Evolutionary conservation across 2,888 invertebrate species (phyloP).

Genomic region (Nesidiocoris tenuis): DNA sequence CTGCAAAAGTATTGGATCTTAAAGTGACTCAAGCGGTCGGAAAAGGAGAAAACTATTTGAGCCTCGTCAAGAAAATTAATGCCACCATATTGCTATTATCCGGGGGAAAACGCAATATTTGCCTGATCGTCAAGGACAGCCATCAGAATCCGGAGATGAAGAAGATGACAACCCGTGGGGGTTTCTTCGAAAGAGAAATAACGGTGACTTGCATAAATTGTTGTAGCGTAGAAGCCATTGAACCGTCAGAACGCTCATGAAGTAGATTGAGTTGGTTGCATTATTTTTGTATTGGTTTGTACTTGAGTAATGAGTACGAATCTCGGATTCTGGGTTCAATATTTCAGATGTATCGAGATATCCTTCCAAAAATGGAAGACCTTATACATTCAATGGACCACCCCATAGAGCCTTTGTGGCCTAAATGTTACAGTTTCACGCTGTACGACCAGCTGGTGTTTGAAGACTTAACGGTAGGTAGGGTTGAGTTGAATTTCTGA

Average conservation of each 20-base stretch:
- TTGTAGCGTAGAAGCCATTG: too few species aligned
- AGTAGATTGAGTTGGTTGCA: too few species aligned
- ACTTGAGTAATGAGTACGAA: too few species aligned
- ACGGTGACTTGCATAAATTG: constrained; percentile 26
- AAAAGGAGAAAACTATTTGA: constrained; percentile 41
- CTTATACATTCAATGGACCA: not conserved
- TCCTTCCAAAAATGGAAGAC: constrained; percentile 36
- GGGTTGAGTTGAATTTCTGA: too few species aligned
- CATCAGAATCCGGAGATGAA: not conserved
- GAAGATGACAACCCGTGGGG: not conserved
- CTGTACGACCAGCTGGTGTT: constrained; percentile 32
- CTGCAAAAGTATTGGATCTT: not conserved
- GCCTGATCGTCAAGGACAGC: constrained; percentile 20
- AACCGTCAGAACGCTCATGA: too few species aligned
- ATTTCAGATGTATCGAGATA: constrained; percentile 41
- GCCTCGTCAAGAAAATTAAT: constrained; percentile 7
- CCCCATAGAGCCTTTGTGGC: constrained; percentile 24
- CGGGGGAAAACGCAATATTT: constrained; percentile 8
- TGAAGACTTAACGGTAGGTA: constrained; percentile 39
- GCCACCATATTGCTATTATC: constrained; percentile 25
- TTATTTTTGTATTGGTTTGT: too few species aligned
- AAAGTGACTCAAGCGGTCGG: constrained; percentile 15
- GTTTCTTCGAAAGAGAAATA: constrained; percentile 41
- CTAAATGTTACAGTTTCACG: constrained; percentile 28
- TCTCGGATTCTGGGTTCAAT: too few species aligned